Conservation (phyloP, 2,888 invertebrate species). For the Miltochrista miniata region DNA sequence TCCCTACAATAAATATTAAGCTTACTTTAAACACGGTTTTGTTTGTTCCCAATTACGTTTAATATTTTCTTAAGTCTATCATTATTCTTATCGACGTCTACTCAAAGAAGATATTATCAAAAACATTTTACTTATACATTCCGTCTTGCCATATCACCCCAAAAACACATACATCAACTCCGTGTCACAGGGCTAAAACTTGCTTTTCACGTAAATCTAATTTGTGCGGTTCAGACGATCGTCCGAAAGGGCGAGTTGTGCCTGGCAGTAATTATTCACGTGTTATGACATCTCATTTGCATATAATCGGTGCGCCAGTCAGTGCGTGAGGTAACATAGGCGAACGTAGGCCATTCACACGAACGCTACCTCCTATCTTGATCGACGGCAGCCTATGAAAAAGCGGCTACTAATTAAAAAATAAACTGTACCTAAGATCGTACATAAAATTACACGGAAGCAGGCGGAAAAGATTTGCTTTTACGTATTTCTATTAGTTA, state of each 20-base stretch:
- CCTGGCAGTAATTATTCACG: conserved; percentile 80
- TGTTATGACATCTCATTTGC: conserved; percentile 83
- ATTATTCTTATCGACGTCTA: conserved; percentile 11
- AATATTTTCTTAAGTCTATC: too few relatives aligned
- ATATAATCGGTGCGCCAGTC: conserved; percentile 78
- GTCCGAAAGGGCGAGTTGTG: conserved; percentile 71
- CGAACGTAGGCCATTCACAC: conserved; percentile 80
- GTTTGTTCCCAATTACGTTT: too few relatives aligned
- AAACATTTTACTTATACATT: conserved; percentile 33
- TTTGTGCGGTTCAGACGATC: conserved; percentile 73
- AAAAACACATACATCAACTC: conserved; percentile 61
- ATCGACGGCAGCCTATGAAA: conserved; percentile 78
- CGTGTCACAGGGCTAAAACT: conserved; percentile 64
- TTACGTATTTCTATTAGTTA: conserved; percentile 43
- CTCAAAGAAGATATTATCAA: conserved; percentile 37
- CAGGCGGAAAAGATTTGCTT: conserved; percentile 66
- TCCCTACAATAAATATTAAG: too few relatives aligned
- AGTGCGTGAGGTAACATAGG: conserved; percentile 76
- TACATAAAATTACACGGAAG: conserved; percentile 70
- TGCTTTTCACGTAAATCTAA: conserved; percentile 80
- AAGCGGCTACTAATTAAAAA: conserved; percentile 81
- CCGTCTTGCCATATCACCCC: conserved; percentile 35
- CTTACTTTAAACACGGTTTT: too few relatives aligned
- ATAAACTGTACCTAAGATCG: conserved; percentile 74
- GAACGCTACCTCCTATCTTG: conserved; percentile 72